These are phyloP conservation scores for Sebastiscus albofasciatus DNA, from an alignment of 2,797 vertebrate species.

Conservation along the genomic window DNA sequence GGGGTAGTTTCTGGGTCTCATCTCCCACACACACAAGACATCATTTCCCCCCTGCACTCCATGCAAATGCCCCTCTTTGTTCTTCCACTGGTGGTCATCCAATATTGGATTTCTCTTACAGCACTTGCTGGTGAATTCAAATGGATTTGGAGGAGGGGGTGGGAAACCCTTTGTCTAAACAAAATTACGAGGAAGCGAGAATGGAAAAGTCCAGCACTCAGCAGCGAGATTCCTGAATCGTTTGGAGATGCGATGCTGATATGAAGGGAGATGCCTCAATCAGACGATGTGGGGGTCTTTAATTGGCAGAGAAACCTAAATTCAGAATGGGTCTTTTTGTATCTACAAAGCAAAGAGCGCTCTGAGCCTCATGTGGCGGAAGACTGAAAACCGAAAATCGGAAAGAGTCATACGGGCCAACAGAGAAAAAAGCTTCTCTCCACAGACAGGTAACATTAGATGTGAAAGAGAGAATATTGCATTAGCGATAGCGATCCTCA, in stretches of 20 bases:
- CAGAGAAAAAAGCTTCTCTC: neutral
- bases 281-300: neutral
- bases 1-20: conserved; percentile 27
- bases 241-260: neutral
- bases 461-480: conserved; percentile 22
- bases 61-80: conserved; percentile 49
- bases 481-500: conserved; percentile 19
- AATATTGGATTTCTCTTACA: conserved; percentile 56
- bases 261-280: neutral
- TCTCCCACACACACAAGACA: neutral
- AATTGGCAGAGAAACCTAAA: neutral
- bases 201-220: neutral
- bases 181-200: neutral
- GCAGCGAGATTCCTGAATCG: neutral
- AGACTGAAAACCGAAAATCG: conserved; percentile 9
- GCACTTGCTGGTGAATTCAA: conserved; percentile 36
- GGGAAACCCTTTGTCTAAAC: conserved; percentile 24
- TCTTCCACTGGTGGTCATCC: conserved; percentile 15
- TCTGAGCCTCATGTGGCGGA: neutral
- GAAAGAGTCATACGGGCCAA: neutral
- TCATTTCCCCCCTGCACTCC: neutral
- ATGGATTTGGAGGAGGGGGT: conserved; percentile 11
- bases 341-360: conserved; percentile 10
- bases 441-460: conserved; percentile 40
- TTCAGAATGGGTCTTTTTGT: neutral